Base-by-base conservation (phyloP, 1,140 invertebrate genomes). In the Drosophila rufa region DNA sequence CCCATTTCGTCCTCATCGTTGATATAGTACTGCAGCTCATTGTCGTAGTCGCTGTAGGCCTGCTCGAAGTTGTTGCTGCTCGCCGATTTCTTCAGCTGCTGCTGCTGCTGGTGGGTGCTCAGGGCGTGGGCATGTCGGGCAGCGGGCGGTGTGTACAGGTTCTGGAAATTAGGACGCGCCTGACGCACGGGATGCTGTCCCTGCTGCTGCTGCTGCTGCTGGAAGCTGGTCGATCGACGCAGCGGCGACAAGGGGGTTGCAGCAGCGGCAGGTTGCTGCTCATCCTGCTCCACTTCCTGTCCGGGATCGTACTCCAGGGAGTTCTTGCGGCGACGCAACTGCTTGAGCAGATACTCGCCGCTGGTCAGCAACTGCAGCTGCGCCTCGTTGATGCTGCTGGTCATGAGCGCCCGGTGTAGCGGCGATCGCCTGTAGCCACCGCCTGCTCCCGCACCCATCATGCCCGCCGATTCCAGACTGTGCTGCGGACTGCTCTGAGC, bases 311-410 rank as follows among this genome's bases (percentile, higher is more conserved):
- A 74, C 3, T 94, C 94, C 56, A 94, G 92, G 0, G 94, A 94
- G 69, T 94, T 94, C 78, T 94, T 94, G 74, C 94, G 92, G 22
- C 94, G 91, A 61, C 93, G 75, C 84, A 92, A 75, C 66, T 92
- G 87, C 65, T 91, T 93, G 4, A 90, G 66, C 42, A 92, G 59
- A 77, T 92, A 92, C 56, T 92, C 91, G 14, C 91, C 91, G 43
- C 91, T 92, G 50, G 91, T 92, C 6, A 92, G 67, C 67, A 92
- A 62, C 78, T 91, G 84, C 64, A 92, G 60, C 56, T 92, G 91
- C 15, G 82, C 92, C 84, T 78, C 92, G 60, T 92, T 92, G 51
- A 91, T 89, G 85, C 90, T 93, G 80, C 91, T 93, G 48, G 91
- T 92, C 91, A 92, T 92, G 25, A 92, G 79, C 2, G 83, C 80